These are phyloP conservation scores for Drosophila guanche DNA, from an alignment of 1,140 invertebrate genomes.

Conservation along the genomic window DNA sequence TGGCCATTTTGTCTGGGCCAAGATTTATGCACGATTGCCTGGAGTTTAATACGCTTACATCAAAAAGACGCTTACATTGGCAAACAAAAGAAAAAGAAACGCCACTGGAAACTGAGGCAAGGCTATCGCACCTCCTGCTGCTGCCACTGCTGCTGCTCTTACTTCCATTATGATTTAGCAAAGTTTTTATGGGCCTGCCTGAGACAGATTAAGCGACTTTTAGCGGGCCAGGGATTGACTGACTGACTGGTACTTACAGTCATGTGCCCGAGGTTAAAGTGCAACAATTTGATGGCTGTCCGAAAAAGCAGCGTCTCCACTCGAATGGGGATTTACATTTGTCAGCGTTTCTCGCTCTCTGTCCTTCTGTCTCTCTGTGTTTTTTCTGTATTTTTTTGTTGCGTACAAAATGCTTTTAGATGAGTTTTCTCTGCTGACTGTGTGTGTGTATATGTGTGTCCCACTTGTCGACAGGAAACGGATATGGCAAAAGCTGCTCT, in stretches of 20 bases:
- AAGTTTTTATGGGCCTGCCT: conserved; percentile 37
- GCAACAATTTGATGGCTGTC: conserved; percentile 23
- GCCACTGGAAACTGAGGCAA: not conserved
- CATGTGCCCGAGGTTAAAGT: conserved; percentile 39
- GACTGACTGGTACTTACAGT: conserved; percentile 18
- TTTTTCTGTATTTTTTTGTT: not conserved
- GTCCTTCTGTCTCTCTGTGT: not conserved
- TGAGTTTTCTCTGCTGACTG: conserved; percentile 8
- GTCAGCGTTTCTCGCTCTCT: conserved; percentile 32
- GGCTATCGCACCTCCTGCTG: conserved; percentile 22
- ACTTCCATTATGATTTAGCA: conserved; percentile 43
- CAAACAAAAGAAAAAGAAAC: not conserved
- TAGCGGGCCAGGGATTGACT: not conserved
- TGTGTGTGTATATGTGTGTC: too few species aligned
- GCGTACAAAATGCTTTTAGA: conserved; percentile 28
- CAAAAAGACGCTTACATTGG: conserved; percentile 9
- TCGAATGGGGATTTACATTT: conserved; percentile 36
- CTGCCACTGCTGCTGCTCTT: not conserved
- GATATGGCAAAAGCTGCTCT: conserved; percentile 47
- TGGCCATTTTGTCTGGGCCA: conserved; percentile 47
- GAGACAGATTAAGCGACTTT: conserved; percentile 37
- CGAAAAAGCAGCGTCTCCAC: not conserved
- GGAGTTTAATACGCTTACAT: conserved; percentile 30
- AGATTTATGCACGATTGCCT: conserved; percentile 47
- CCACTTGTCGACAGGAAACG: conserved; percentile 46